phyloP scores from a whole-genome alignment of 2,797 vertebrate species.

The Microcaecilia unicolor region DNA sequence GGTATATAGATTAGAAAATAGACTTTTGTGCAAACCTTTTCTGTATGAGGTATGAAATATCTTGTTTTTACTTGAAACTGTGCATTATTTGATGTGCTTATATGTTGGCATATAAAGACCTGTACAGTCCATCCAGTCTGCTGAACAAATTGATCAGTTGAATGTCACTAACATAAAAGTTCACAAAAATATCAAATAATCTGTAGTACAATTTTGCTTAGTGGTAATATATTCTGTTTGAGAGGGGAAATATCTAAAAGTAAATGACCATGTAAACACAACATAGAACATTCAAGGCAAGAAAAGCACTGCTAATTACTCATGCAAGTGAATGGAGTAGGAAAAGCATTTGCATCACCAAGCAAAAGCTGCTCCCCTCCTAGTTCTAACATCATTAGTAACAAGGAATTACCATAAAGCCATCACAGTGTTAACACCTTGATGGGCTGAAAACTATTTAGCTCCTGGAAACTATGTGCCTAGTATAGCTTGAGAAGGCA shows the following conservation, averaged over 20 bases:
- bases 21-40: too few relatives aligned
- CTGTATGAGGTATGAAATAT: too few relatives aligned
- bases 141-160: constrained; percentile 18
- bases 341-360: constrained; percentile 13
- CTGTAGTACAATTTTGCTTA: constrained; percentile 14
- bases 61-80: too few relatives aligned
- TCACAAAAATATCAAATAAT: not conserved
- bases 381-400: constrained; percentile 39
- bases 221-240: constrained; percentile 8
- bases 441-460: constrained; percentile 18
- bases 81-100: too few relatives aligned
- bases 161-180: constrained; percentile 12
- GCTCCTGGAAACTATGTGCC: constrained; percentile 18
- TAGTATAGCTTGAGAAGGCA: not conserved
- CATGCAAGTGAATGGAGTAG: not conserved
- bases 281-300: constrained; percentile 14
- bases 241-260: constrained; percentile 10
- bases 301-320: constrained; percentile 37
- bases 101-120: too few relatives aligned
- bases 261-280: constrained; percentile 10
- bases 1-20: too few relatives aligned
- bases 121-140: too few relatives aligned
- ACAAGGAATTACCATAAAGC: constrained; percentile 23
- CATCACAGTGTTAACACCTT: constrained; percentile 26
- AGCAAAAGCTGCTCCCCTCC: constrained; percentile 24